phyloP scores from a whole-genome alignment of 2,113 vertebrate genomes.

The Cairina moschata region DNA sequence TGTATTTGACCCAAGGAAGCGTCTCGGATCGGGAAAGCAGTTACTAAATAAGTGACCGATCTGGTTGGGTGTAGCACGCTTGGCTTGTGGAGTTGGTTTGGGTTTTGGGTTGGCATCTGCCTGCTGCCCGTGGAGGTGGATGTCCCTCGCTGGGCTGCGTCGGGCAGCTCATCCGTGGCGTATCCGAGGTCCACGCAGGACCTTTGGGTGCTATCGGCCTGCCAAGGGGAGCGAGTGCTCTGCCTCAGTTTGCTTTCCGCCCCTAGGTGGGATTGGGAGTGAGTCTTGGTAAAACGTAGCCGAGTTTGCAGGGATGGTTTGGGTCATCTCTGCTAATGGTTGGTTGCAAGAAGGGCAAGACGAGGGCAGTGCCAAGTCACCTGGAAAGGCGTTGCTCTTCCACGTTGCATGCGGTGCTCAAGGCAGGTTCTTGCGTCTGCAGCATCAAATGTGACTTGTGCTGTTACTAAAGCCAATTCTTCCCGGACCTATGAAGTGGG shows the following conservation, averaged over 20 bases:
- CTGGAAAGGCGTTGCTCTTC: neutral
- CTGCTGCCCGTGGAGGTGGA: fast-evolving
- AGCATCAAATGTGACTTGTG: neutral
- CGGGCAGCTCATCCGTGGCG: fast-evolving
- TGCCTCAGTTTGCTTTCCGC: neutral
- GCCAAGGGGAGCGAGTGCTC: neutral
- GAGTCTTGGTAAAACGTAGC: fast-evolving
- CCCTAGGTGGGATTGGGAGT: neutral
- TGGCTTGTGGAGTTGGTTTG: neutral
- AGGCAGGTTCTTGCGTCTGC: neutral
- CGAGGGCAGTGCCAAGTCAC: neutral
- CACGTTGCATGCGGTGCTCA: neutral
- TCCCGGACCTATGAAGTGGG: neutral
- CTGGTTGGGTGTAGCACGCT: neutral
- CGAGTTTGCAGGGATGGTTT: neutral
- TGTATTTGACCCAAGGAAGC: constrained; percentile 25
- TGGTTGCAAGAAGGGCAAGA: neutral
- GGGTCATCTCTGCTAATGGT: neutral
- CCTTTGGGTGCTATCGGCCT: neutral
- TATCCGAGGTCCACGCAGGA: neutral
- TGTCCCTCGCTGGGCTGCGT: fast-evolving
- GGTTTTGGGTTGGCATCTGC: neutral
- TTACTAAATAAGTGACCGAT: neutral
- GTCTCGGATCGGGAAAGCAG: neutral
- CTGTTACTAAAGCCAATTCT: neutral